Conservation (phyloP, 2,113 vertebrate species). For the Cynoglossus semilaevis region DNA sequence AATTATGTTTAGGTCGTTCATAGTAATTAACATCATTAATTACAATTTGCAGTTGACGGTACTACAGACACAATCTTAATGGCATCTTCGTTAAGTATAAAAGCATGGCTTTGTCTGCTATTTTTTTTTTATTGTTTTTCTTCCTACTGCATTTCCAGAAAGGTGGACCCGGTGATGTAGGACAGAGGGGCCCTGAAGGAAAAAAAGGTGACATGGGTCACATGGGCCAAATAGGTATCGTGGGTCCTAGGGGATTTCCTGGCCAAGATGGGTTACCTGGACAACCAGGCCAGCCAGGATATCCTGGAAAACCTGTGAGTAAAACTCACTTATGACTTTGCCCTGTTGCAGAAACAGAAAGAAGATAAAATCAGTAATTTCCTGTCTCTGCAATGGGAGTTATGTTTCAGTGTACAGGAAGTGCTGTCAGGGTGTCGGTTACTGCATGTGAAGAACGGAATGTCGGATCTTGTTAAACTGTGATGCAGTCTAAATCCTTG, state of each 20-base stretch:
- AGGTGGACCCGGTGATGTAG: conserved; percentile 64
- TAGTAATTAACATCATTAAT: too few species aligned
- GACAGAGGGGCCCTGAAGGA: conserved; percentile 65
- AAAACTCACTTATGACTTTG: neutral
- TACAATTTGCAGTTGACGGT: too few species aligned
- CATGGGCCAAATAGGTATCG: conserved; percentile 56
- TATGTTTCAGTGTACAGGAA: conserved; percentile 1
- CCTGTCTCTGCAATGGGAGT: conserved; percentile 1
- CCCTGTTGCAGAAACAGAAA: neutral
- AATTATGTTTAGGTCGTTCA: too few species aligned
- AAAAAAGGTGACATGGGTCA: conserved; percentile 69
- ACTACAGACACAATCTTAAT: too few species aligned
- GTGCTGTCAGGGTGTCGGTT: conserved; percentile 13
- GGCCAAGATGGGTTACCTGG: conserved; percentile 74
- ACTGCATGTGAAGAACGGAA: conserved; percentile 4
- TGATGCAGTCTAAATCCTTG: conserved; percentile 1
- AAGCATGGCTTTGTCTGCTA: neutral
- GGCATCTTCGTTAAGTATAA: too few species aligned
- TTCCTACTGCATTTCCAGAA: conserved; percentile 48
- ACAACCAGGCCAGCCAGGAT: conserved; percentile 71
- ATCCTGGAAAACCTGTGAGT: conserved; percentile 78
- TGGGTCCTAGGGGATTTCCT: conserved; percentile 68
- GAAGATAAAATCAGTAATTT: conserved; percentile 11
- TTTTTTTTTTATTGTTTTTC: neutral
- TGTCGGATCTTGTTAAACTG: neutral